These are phyloP conservation scores for Trichomalopsis sarcophagae DNA, from an alignment of 1,140 invertebrate genomes.

Conservation along the genomic window DNA sequence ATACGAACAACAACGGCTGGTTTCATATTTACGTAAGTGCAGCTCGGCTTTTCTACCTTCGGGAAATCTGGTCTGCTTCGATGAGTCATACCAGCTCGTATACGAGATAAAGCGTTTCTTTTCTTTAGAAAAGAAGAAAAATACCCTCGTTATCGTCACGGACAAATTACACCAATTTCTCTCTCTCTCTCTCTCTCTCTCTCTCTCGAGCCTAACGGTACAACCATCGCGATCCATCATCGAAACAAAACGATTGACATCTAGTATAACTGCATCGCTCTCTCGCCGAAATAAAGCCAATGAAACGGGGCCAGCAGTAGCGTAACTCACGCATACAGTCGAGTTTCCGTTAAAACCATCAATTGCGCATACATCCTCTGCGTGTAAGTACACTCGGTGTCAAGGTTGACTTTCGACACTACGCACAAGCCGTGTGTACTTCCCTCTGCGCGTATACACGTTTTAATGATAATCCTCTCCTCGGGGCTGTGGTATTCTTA, in stretches of 20 bases:
- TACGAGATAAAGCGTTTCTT: too few species aligned
- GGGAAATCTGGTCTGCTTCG: neutral
- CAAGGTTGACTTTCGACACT: conserved; percentile 35
- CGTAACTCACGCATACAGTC: neutral
- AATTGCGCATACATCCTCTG: conserved; percentile 34
- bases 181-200: neutral
- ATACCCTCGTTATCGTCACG: neutral
- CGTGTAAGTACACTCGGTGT: conserved; percentile 5
- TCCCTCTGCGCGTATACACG: neutral
- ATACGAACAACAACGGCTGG: neutral
- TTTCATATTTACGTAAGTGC: neutral
- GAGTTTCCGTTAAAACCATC: conserved; percentile 45
- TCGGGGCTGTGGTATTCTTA: neutral
- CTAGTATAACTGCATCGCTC: neutral
- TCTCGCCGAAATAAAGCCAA: conserved; percentile 5
- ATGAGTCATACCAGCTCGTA: neutral
- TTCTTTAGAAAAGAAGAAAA: too few species aligned
- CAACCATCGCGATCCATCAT: neutral
- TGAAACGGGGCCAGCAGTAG: conserved; percentile 2
- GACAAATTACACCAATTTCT: neutral
- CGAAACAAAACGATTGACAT: neutral
- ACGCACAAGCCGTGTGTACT: neutral
- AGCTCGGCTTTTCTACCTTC: neutral
- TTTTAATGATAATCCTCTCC: neutral
- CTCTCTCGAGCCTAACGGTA: neutral